Evolutionary conservation across 2,888 invertebrate genomes (phyloP).

Genomic region (Drosophila hamatofila): DNA sequence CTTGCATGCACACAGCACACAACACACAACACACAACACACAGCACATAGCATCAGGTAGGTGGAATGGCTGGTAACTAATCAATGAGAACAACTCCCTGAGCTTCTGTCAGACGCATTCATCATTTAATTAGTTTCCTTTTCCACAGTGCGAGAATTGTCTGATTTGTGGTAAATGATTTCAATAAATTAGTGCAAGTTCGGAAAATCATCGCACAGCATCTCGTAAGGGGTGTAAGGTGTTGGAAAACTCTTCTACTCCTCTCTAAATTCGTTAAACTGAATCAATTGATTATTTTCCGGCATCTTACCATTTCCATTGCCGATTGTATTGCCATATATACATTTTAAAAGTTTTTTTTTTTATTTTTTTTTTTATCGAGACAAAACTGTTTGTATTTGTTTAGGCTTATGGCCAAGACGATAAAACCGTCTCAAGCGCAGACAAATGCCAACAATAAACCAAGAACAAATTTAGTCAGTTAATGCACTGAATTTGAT

Average conservation of each 20-base stretch:
- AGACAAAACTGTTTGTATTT: conserved; percentile 75
- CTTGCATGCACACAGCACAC: conserved; percentile 5
- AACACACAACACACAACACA: conserved; percentile 6
- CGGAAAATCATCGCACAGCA: not conserved
- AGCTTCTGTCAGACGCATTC: conserved; percentile 63
- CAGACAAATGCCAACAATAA: conserved; percentile 53
- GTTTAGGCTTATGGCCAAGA: conserved; percentile 74
- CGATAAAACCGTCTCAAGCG: conserved; percentile 64
- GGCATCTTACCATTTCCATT: conserved; percentile 26
- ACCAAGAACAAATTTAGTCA: conserved; percentile 13
- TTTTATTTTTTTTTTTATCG: conserved; percentile 25
- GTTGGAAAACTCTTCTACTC: not conserved
- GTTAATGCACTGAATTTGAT: conserved; percentile 26
- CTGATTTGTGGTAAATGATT: conserved; percentile 69
- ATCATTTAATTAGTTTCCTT: conserved; percentile 74
- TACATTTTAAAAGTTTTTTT: conserved; percentile 17
- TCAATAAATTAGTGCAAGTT: conserved; percentile 70
- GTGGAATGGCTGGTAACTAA: conserved; percentile 32
- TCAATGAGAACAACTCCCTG: conserved; percentile 50
- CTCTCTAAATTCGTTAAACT: not conserved
- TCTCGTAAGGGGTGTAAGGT: not conserved
- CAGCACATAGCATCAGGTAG: conserved; percentile 14
- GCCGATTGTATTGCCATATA: conserved; percentile 14
- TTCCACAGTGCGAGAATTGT: conserved; percentile 36
- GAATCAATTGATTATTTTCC: conserved; percentile 63